These are phyloP conservation scores for Boloria selene DNA, from an alignment of 2,888 invertebrate genomes.

Conservation along the genomic window DNA sequence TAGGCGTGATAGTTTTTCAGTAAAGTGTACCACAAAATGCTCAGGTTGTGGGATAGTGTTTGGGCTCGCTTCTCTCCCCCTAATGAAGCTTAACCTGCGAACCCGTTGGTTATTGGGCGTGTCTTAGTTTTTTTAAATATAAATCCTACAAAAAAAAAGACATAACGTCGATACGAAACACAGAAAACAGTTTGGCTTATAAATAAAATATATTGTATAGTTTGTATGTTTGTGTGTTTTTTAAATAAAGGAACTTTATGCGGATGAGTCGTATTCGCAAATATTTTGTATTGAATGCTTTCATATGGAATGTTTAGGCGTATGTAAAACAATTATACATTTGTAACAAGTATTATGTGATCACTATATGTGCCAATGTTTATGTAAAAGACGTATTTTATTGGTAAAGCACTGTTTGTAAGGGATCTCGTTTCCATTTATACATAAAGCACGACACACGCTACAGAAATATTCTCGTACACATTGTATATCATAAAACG, in stretches of 20 bases:
- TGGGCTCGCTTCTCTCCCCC: too few species aligned
- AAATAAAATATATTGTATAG: too few species aligned
- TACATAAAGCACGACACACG: background rate
- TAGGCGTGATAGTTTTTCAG: too few species aligned
- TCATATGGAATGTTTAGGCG: slow-evolving; percentile 33
- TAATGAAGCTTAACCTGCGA: too few species aligned
- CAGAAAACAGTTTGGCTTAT: too few species aligned
- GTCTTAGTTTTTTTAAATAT: too few species aligned
- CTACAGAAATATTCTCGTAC: background rate
- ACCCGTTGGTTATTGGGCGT: too few species aligned
- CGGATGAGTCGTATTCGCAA: slow-evolving; percentile 16
- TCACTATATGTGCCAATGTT: slow-evolving; percentile 76
- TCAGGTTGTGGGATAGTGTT: too few species aligned
- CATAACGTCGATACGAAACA: too few species aligned
- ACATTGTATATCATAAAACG: too few species aligned
- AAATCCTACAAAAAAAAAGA: too few species aligned
- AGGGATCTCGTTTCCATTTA: slow-evolving; percentile 49
- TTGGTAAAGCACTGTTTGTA: slow-evolving; percentile 46
- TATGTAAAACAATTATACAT: slow-evolving; percentile 51
- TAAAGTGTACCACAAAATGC: too few species aligned
- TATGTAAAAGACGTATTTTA: slow-evolving; percentile 66
- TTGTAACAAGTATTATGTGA: slow-evolving; percentile 70
- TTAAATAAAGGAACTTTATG: background rate
- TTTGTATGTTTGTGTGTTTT: background rate
- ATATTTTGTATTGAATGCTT: slow-evolving; percentile 32